These are phyloP conservation scores for Ia io DNA, from an alignment of 2,113 vertebrate species.

Conservation along the genomic window DNA sequence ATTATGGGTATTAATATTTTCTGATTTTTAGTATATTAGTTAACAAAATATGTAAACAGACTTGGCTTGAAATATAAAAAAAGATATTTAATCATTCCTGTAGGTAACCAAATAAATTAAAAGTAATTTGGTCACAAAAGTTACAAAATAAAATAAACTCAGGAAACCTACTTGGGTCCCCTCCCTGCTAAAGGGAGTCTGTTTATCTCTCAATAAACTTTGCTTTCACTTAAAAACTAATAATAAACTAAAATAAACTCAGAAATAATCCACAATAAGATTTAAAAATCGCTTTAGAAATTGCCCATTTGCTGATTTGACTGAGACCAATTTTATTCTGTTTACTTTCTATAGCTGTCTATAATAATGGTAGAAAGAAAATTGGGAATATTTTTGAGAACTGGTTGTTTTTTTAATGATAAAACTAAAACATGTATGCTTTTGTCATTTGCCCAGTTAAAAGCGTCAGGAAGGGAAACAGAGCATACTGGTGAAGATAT, in stretches of 20 bases:
- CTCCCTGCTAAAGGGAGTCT: too few species aligned
- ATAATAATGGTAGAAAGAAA: background rate
- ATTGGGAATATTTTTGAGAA: background rate
- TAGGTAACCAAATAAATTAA: constrained; percentile 1
- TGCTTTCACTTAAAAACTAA: too few species aligned
- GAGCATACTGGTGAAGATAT: background rate
- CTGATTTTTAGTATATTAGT: background rate
- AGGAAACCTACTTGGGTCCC: background rate
- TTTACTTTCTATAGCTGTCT: constrained; percentile 18
- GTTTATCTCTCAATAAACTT: too few species aligned
- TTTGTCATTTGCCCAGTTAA: constrained; percentile 11
- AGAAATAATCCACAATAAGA: constrained; percentile 5
- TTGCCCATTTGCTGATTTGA: background rate
- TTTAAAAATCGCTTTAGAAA: constrained; percentile 29
- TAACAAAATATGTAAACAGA: background rate
- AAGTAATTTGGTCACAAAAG: constrained; percentile 43
- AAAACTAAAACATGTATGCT: background rate
- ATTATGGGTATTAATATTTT: background rate
- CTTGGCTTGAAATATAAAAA: background rate
- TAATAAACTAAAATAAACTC: constrained; percentile 9
- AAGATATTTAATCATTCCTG: background rate
- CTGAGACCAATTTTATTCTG: constrained; percentile 23
- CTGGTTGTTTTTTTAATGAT: constrained; percentile 37
- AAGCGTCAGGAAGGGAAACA: constrained; percentile 13
- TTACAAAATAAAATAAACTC: constrained; percentile 38